A percentile compares a stretch with the other conserved stretches of the same genome.
phyloP scores from a whole-genome alignment of 2,113 vertebrate genomes.

The Lagopus muta region DNA sequence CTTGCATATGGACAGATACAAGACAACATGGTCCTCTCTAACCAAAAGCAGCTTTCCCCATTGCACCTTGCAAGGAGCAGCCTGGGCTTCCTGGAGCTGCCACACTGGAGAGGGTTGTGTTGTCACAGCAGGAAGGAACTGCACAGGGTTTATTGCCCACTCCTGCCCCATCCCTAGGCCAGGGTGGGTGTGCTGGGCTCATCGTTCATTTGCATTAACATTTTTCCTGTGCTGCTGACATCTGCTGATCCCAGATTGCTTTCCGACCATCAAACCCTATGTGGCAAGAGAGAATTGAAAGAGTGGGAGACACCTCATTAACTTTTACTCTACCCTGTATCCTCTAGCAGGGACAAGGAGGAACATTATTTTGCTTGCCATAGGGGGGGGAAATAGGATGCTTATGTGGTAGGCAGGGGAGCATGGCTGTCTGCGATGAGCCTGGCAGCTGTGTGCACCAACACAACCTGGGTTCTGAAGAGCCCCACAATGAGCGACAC shows the following conservation, averaged over 20 bases:
- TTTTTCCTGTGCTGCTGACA: not conserved
- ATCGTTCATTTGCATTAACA: not conserved
- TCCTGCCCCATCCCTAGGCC: not conserved
- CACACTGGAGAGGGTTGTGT: not conserved
- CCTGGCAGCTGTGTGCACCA: not conserved
- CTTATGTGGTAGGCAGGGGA: not conserved
- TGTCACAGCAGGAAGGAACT: not conserved
- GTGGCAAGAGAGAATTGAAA: slow-evolving; percentile 2
- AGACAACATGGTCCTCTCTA: not conserved
- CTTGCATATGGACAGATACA: accelerated
- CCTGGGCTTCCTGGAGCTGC: not conserved
- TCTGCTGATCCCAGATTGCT: not conserved
- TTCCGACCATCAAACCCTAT: not conserved
- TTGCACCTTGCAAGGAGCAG: not conserved
- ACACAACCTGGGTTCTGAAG: not conserved
- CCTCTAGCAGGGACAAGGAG: not conserved
- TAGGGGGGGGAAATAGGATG: not conserved
- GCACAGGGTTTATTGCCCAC: not conserved
- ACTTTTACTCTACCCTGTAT: not conserved
- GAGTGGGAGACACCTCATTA: not conserved
- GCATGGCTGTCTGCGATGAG: too few relatives aligned
- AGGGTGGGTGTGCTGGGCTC: not conserved
- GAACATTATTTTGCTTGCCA: not conserved
- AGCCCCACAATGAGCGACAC: accelerated
- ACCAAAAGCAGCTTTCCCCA: not conserved